These are phyloP conservation scores for Chunga burmeisteri DNA, from an alignment of 2,113 vertebrate species.

Conservation along the genomic window DNA sequence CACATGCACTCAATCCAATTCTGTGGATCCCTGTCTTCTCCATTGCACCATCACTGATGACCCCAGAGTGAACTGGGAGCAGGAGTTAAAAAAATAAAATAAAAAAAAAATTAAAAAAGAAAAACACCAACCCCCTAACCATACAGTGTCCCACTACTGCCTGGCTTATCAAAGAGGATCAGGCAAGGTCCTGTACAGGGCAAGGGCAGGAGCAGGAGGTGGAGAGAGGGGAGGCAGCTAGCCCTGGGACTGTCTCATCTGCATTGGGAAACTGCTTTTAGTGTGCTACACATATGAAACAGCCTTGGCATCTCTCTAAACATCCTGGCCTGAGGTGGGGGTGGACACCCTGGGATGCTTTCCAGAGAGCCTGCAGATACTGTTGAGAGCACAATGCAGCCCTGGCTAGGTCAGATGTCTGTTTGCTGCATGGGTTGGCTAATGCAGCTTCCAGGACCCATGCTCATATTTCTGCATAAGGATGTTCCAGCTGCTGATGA, in stretches of 20 bases:
- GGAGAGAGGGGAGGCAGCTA: neutral
- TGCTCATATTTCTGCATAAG: accelerated
- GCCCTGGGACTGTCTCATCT: neutral
- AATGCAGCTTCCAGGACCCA: neutral
- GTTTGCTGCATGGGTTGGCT: neutral
- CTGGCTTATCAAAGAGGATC: neutral
- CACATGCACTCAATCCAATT: neutral
- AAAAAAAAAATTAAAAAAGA: neutral
- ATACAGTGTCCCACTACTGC: neutral
- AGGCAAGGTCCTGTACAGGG: accelerated
- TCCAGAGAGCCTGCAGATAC: neutral
- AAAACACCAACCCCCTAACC: accelerated
- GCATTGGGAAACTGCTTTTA: neutral
- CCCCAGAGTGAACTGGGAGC: neutral
- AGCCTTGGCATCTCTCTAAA: neutral
- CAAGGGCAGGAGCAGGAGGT: neutral
- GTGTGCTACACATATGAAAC: neutral
- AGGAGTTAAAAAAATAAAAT: neutral
- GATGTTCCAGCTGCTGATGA: neutral
- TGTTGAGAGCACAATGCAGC: neutral
- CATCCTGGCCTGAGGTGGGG: accelerated
- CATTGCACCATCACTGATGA: neutral
- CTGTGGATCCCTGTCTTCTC: neutral
- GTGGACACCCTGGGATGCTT: neutral
- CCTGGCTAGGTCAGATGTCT: neutral